Evolutionary conservation across 2,888 invertebrate species (phyloP).

Genomic region (Melipona bicolor): DNA sequence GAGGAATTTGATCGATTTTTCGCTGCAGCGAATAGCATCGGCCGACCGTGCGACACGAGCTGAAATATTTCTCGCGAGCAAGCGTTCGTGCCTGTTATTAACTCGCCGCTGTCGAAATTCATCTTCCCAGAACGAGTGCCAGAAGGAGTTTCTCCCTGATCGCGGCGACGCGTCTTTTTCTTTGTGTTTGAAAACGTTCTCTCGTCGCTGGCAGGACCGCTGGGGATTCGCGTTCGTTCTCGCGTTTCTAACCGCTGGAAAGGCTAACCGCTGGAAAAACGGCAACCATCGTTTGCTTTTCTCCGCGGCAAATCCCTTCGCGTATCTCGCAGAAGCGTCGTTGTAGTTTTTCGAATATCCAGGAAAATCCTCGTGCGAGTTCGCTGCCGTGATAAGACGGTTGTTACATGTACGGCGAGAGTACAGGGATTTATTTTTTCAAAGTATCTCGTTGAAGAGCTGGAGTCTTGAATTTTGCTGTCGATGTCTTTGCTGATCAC

Average conservation of each 20-base stretch:
- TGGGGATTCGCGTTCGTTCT: neutral
- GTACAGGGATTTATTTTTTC: neutral
- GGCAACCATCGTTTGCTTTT: neutral
- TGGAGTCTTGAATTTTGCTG: neutral
- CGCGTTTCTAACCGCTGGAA: neutral
- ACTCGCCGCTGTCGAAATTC: conserved; percentile 24
- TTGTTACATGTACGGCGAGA: neutral
- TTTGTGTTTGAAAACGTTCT: neutral
- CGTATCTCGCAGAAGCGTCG: neutral
- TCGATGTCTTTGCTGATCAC: neutral
- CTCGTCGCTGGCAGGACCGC: neutral
- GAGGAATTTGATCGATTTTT: neutral
- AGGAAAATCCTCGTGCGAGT: conserved; percentile 1
- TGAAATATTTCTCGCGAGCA: conserved; percentile 8
- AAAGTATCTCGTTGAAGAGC: neutral
- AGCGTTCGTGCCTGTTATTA: conserved; percentile 23
- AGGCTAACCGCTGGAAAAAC: conserved; percentile 2
- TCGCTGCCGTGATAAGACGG: neutral
- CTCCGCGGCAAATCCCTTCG: neutral
- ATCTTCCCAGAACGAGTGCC: conserved; percentile 2
- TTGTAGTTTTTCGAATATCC: neutral
- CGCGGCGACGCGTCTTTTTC: neutral
- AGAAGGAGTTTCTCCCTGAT: neutral
- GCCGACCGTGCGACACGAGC: neutral
- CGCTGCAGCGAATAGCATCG: neutral